Base-by-base conservation (phyloP, 53 echinoderm and acorn worm genomes). In the Glandiceps talaboti region DNA sequence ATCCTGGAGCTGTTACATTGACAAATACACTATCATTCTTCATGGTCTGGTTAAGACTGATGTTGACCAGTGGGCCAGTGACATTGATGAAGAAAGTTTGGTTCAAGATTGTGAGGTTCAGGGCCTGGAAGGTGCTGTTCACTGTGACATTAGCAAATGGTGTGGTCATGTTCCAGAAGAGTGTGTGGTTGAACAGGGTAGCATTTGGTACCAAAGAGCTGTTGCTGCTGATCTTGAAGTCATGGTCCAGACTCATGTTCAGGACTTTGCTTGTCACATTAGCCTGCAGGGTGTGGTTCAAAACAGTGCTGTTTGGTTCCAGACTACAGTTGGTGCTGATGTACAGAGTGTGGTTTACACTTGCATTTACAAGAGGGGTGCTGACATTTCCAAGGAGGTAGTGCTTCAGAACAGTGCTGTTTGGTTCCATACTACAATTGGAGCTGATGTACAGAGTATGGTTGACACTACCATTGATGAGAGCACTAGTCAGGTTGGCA, bases 341-440 rank as follows among this genome's bases (percentile, higher is more conserved):
- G 80, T 89, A 85, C 32, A 80, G 73, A 74, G 45, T 45, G 64
- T 45, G 64, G 64, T 45, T 45, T 45, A 45, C 64, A 6, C 87
- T 81, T 29, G 85, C 80, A 79, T 93, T 99, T 32, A 89, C 73
- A 28, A 88, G 75, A 64, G 83, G 84, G 14, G 77, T 87, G 83
- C 80, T 84, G 28, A 87, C 20, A 73, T 79, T 74, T 31, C 81
- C 84, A 27, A 30, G 29, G 25, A 90, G 45, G 74, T 29, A 31
- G 1, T 79, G 31, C 10, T 83, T 85, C 64, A 45, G 20, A 12
- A 45, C 64, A 45, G 64, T 45, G 74, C 88, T 89, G 33, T 79
- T 85, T 79, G 90, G 82, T 28, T 83, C 74, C n/a, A 74, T 33
- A 28, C 79, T 76, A 30, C 82, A 76, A 30, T 29, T 78, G 31